These are phyloP conservation scores for Apoderus coryli DNA, from an alignment of 2,888 invertebrate genomes.

Conservation along the genomic window DNA sequence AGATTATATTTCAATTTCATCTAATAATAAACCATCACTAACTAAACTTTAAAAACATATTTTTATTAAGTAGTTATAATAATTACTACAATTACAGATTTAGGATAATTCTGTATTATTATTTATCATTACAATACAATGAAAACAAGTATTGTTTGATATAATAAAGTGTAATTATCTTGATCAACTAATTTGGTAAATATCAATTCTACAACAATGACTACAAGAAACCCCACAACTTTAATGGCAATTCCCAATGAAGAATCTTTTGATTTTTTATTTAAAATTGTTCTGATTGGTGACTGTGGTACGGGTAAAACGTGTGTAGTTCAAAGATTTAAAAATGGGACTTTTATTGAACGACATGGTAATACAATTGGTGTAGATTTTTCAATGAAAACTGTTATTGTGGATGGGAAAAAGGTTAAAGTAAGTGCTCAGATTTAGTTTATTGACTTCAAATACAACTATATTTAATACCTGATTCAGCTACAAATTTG, in stretches of 20 bases:
- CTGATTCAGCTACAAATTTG: conserved; percentile 74
- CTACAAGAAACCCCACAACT: conserved; percentile 59
- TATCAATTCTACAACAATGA: no score
- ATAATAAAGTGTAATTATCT: no score
- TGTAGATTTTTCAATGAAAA: conserved; percentile 98
- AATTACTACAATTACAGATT: no score
- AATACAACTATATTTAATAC: conserved; percentile 6
- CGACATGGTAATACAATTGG: conserved; percentile 94
- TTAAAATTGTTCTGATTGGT: conserved; percentile 89
- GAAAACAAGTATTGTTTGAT: no score
- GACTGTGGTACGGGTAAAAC: conserved; percentile 87
- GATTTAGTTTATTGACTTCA: conserved; percentile 4
- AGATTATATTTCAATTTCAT: no score
- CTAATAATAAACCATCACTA: no score
- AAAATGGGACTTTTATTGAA: conserved; percentile 90
- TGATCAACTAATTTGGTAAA: no score
- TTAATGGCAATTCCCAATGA: conserved; percentile 59
- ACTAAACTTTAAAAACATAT: no score
- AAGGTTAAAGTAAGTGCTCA: conserved; percentile 66
- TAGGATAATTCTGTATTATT: no score
- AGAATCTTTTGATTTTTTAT: conserved; percentile 83
- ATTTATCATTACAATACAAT: no score
- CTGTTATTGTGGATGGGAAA: conserved; percentile 83
- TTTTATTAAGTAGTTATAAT: no score
- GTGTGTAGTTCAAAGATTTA: conserved; percentile 89